These are phyloP conservation scores for Gavialis gangeticus DNA, from an alignment of 2,113 vertebrate species.

Conservation along the genomic window DNA sequence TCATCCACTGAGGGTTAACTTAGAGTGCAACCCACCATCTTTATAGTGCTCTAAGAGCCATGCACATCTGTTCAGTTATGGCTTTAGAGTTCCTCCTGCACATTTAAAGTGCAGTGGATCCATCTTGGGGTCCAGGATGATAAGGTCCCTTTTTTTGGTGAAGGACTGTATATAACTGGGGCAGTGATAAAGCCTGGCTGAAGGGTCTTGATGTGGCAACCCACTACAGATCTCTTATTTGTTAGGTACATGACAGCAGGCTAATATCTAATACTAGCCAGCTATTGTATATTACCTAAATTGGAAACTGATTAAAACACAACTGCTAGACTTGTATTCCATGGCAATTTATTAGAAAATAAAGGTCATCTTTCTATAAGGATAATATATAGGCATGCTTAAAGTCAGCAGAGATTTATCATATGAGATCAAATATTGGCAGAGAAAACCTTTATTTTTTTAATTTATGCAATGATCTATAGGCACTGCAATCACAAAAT, in stretches of 20 bases:
- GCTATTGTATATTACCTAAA: background rate
- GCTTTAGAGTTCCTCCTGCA: too few relatives aligned
- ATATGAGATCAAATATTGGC: constrained; percentile 59
- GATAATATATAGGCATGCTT: background rate
- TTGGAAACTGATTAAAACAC: constrained; percentile 20
- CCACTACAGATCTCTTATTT: too few relatives aligned
- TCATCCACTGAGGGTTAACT: too few relatives aligned
- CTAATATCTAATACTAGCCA: background rate
- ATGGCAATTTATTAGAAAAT: constrained; percentile 8
- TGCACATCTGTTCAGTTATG: too few relatives aligned
- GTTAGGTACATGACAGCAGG: too few relatives aligned
- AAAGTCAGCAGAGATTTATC: constrained; percentile 19
- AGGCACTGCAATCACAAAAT: constrained; percentile 57
- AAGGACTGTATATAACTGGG: too few relatives aligned
- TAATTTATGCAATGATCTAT: constrained; percentile 58
- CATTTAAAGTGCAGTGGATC: background rate
- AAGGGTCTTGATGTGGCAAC: too few relatives aligned
- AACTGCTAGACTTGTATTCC: background rate
- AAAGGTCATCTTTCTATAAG: background rate
- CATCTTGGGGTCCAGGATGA: too few relatives aligned
- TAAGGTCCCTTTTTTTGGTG: too few relatives aligned
- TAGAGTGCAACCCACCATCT: too few relatives aligned
- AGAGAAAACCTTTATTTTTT: constrained; percentile 61
- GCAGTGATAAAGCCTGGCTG: too few relatives aligned
- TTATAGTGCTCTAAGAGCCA: too few relatives aligned